A percentile compares a stretch with the other conserved stretches of the same genome.
Conservation (phyloP, 2,888 invertebrate genomes). For the Spicauda simplicius region DNA sequence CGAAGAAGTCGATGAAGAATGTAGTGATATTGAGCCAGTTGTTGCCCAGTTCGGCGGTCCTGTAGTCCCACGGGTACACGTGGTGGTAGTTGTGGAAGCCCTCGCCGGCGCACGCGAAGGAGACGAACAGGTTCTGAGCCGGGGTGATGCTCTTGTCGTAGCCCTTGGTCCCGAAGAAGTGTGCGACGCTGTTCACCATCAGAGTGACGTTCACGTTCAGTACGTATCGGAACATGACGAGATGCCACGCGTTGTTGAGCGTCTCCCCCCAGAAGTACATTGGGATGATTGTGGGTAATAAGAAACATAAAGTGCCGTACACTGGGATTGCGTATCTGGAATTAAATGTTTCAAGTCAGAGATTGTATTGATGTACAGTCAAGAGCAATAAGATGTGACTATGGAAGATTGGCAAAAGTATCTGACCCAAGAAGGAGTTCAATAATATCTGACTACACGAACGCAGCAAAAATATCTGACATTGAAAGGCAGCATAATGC, state of each 20-base stretch:
- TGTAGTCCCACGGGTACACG: background rate
- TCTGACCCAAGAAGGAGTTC: no score
- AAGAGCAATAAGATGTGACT: no score
- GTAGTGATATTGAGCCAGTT: background rate
- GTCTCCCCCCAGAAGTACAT: constrained; percentile 85
- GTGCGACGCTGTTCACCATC: constrained; percentile 88
- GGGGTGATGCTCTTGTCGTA: constrained; percentile 66
- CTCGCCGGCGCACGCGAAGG: constrained; percentile 54
- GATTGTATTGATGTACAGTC: no score
- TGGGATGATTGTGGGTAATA: constrained; percentile 65
- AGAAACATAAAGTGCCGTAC: constrained; percentile 84
- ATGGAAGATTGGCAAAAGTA: no score
- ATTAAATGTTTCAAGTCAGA: constrained; percentile 21
- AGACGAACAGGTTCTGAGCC: constrained; percentile 48
- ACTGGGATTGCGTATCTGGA: constrained; percentile 85
- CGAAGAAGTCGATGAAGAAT: no score
- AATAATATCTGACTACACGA: no score
- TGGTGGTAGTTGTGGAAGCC: constrained; percentile 67
- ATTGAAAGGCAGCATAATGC: no score
- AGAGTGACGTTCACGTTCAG: constrained; percentile 83
- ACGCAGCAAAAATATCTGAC: no score
- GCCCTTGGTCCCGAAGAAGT: constrained; percentile 74
- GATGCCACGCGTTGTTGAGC: constrained; percentile 60
- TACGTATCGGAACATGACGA: constrained; percentile 78
- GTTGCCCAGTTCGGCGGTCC: background rate